Conservation (phyloP, 2,797 vertebrate genomes). For the Sebastes matsubarae region DNA sequence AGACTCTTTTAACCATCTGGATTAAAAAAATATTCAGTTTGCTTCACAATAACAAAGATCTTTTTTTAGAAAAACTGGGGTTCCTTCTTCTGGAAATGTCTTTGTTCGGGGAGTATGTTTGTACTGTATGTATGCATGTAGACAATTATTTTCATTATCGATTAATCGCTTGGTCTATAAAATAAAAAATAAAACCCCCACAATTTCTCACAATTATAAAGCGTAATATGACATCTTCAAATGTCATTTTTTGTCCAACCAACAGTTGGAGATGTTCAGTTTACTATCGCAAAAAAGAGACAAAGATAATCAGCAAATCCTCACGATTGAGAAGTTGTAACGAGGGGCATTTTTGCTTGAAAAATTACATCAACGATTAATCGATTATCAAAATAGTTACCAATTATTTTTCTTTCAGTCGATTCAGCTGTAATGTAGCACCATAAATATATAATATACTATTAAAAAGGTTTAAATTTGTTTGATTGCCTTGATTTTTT, state of each 20-base stretch:
- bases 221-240: not conserved
- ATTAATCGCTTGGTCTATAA: not conserved
- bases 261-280: not conserved
- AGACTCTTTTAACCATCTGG: not conserved
- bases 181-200: not conserved
- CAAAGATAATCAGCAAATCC: not conserved
- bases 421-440: not conserved
- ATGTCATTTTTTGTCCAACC: not conserved
- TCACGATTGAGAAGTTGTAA: not conserved
- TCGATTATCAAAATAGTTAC: not conserved
- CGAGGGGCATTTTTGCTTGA: not conserved
- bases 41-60: not conserved
- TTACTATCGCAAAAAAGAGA: not conserved
- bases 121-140: not conserved
- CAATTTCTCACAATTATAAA: not conserved
- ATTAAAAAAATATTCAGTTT: not conserved
- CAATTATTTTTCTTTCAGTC: not conserved
- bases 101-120: not conserved
- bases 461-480: not conserved
- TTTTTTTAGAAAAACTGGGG: not conserved
- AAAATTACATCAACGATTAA: not conserved
- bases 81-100: constrained; percentile 11
- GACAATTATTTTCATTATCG: not conserved
- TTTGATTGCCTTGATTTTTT: not conserved
- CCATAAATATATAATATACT: not conserved